Base-by-base conservation (phyloP, 2,888 invertebrate genomes). In the Gymnocheta viridis region DNA sequence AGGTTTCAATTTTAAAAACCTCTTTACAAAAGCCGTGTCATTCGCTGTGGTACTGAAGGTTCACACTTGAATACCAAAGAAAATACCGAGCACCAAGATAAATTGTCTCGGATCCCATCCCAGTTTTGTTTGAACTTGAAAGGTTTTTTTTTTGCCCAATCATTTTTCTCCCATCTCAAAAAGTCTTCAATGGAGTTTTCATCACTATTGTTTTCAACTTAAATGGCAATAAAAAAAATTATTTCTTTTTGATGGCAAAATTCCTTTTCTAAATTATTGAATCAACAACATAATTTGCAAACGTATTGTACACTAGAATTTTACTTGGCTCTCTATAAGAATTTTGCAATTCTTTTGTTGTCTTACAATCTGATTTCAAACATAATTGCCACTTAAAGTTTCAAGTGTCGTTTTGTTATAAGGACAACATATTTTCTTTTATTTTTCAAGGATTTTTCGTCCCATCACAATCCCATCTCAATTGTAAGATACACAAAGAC, bases 381-480 rank as follows among this genome's bases (percentile, higher is more conserved):
- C 49, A 41, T 27, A 62, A 73, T 62, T 35, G 17, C 38, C 73
- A 62, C 73, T 62, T 62, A 14, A 62, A 3, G 62, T 73, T 49
- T 51, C 51, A 62, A 62, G 73, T 62, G 41, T 73, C 49, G 17
- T 41, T 35, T 70, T 41, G 27, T 70, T 56, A 29, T 19, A 22
- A 51, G 17, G 17, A 41, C 24, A 19, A 49, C 29, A 29, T 2
- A 49, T 69, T 70, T 41, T 14, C 27, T 56, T 22, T 56, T 51
- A 56, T 29, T 56, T 41, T 56, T 41, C 19, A 19, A 70, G 32
- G 12, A 51, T 49, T 22, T 24, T 22, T 38, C 38, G 29, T 27
- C 41, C n/a, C 35, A 56, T 41, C n/a, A 14, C 32, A 49, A 56
- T 41, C n/a, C 7, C 32, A 49, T 7, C 14, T 22, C 22, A 67